These are phyloP conservation scores for Tinamus guttatus DNA, from an alignment of 2,113 vertebrate genomes.

Conservation along the genomic window DNA sequence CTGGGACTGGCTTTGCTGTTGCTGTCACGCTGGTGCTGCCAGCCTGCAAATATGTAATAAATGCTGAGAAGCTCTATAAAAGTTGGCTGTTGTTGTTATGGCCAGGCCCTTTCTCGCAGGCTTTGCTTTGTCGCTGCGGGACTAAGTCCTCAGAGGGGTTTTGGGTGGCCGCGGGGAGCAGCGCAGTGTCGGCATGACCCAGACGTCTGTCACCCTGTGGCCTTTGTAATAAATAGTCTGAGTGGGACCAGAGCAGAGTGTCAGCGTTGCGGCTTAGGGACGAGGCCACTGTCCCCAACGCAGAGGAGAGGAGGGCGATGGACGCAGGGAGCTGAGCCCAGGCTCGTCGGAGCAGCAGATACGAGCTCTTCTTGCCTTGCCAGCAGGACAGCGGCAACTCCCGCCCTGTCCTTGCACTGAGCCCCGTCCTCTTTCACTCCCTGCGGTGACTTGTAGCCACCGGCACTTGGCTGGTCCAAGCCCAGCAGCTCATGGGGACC, in stretches of 20 bases:
- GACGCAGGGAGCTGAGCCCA: not conserved
- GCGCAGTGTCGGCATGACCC: fast-evolving
- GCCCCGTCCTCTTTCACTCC: not conserved
- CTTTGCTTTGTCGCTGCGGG: not conserved
- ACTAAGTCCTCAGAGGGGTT: fast-evolving
- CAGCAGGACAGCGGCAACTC: not conserved
- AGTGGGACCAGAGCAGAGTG: not conserved
- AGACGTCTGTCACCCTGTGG: not conserved
- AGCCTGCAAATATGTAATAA: not conserved
- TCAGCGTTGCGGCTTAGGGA: not conserved
- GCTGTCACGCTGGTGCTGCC: not conserved
- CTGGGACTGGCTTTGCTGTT: not conserved
- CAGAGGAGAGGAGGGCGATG: not conserved
- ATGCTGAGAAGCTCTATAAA: not conserved
- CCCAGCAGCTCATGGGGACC: not conserved
- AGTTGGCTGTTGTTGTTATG: not conserved
- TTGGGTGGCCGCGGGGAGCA: not conserved
- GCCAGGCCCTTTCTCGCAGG: not conserved
- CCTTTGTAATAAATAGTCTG: not conserved
- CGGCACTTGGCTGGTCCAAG: not conserved
- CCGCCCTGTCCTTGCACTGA: not conserved
- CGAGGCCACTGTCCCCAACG: not conserved
- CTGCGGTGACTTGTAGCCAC: fast-evolving
- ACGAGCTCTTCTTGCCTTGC: not conserved
- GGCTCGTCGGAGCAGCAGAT: not conserved